These are phyloP conservation scores for Dendrolimus punctatus DNA, from an alignment of 1,140 invertebrate species.

Conservation along the genomic window DNA sequence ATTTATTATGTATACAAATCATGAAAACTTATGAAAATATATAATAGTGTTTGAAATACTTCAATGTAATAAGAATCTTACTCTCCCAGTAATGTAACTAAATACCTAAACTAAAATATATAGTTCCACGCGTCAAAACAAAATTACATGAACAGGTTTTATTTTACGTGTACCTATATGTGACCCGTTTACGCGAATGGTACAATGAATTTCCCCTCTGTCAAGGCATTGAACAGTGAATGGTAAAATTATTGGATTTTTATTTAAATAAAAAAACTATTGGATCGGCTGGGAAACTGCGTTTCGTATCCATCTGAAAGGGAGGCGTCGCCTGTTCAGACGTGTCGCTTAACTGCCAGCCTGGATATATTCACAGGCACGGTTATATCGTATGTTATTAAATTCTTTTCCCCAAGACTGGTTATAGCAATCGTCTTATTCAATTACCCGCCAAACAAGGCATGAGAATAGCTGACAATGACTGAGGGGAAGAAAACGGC, in stretches of 20 bases:
- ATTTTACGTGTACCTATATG: neutral
- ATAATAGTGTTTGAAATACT: too few relatives aligned
- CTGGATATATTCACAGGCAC: constrained; percentile 15
- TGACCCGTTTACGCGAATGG: constrained; percentile 9
- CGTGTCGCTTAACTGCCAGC: constrained; percentile 14
- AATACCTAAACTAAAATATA: too few relatives aligned
- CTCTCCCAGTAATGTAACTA: too few relatives aligned
- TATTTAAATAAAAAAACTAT: constrained; percentile 34
- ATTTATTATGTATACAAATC: too few relatives aligned
- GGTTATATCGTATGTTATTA: constrained; percentile 44
- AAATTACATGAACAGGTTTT: constrained; percentile 1
- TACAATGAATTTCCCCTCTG: constrained; percentile 22
- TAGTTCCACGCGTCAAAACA: neutral
- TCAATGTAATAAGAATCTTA: too few relatives aligned
- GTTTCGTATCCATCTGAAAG: neutral
- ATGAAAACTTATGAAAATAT: too few relatives aligned
- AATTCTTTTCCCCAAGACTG: constrained; percentile 44
- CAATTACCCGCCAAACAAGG: constrained; percentile 50
- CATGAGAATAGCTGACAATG: constrained; percentile 51
- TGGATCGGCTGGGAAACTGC: constrained; percentile 2
- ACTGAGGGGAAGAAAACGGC: constrained; percentile 29
- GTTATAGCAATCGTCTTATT: constrained; percentile 52
- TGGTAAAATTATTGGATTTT: constrained; percentile 35
- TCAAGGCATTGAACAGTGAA: constrained; percentile 22
- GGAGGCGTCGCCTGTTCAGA: constrained; percentile 1